Conservation (phyloP, 2,888 invertebrate species). For the Megalurothrips usitatus region DNA sequence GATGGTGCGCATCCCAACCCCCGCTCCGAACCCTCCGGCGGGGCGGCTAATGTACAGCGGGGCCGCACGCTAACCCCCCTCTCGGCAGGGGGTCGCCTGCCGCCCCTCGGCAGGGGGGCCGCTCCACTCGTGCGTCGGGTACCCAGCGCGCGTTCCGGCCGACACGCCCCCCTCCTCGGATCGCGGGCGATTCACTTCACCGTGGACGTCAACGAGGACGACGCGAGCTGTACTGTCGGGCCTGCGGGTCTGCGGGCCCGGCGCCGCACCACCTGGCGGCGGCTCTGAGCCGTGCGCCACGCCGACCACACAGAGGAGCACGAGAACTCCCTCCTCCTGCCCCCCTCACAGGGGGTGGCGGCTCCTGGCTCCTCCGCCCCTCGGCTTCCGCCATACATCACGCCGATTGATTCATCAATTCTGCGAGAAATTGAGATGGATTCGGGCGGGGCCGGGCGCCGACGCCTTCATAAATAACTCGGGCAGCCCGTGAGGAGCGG, state of each 20-base stretch:
- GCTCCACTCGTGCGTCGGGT: too few species aligned
- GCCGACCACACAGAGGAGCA: background rate
- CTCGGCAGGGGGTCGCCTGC: too few species aligned
- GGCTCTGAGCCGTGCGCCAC: background rate
- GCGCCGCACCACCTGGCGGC: too few species aligned
- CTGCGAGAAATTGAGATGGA: conserved; percentile 16
- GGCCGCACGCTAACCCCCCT: background rate
- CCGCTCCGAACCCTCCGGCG: background rate
- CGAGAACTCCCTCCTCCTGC: background rate
- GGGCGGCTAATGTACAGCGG: conserved; percentile 19
- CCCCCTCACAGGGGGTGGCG: too few species aligned
- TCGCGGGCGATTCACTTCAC: too few species aligned
- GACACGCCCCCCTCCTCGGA: too few species aligned
- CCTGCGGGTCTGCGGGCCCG: too few species aligned
- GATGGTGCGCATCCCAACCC: background rate
- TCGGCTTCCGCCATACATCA: conserved; percentile 9
- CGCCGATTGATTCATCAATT: conserved; percentile 26
- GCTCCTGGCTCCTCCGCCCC: background rate
- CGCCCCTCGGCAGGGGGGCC: too few species aligned
- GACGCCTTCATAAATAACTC: conserved; percentile 17
- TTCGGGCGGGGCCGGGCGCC: background rate
- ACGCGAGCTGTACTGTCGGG: too few species aligned
- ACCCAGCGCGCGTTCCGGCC: too few species aligned
- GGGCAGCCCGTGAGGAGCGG: background rate
- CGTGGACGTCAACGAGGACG: background rate